phyloP scores from a whole-genome alignment of 2,113 vertebrate genomes.

The Tor tambroides region DNA sequence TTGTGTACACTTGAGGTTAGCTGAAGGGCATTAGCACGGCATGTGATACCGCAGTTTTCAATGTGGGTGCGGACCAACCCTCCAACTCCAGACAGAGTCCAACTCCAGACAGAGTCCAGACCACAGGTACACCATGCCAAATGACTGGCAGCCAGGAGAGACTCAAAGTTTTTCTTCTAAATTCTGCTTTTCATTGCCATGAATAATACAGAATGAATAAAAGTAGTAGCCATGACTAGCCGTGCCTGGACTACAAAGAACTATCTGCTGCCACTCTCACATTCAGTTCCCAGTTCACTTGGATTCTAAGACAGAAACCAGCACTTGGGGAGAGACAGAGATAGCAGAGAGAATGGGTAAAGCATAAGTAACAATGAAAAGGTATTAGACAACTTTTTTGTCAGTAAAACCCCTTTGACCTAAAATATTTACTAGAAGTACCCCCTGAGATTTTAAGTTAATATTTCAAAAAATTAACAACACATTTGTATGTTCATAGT shows the following conservation, averaged over 20 bases:
- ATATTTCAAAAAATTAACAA: no score
- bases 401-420: no score
- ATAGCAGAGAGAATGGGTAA: no score
- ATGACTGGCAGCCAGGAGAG: background rate
- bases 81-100: background rate
- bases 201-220: conserved; percentile 65
- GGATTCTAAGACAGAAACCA: conserved; percentile 12
- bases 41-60: conserved; percentile 23
- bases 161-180: conserved; percentile 15
- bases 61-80: background rate
- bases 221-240: conserved; percentile 57
- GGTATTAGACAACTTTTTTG: no score
- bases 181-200: conserved; percentile 51
- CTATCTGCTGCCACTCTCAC: conserved; percentile 54
- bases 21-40: conserved; percentile 35
- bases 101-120: background rate
- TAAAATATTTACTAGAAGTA: no score
- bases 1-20: background rate
- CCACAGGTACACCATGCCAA: conserved; percentile 2
- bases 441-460: no score
- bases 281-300: conserved; percentile 64
- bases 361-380: no score
- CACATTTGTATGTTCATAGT: no score
- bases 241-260: conserved; percentile 74
- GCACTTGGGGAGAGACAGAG: no score